Base-by-base conservation (phyloP, 2,888 invertebrate species). In the Caenorhabditis macrosperma region DNA sequence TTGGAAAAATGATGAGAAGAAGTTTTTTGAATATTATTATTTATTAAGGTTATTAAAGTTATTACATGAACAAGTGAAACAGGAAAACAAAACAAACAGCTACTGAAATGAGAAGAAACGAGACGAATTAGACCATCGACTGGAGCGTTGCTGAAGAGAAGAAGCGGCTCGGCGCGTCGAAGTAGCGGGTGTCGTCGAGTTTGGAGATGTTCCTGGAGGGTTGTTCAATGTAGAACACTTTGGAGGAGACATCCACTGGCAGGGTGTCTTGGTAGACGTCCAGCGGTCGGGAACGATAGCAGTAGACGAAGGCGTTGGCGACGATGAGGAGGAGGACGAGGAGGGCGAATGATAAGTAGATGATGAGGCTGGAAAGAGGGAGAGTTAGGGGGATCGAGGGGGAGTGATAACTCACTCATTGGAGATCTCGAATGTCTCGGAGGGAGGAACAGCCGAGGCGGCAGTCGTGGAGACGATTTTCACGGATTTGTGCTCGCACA, bases 331-430 rank as follows among this genome's bases (percentile, higher is more conserved):
- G 38, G 4, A 60, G 5, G 38, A 69, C 50, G 20, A 69, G 12
- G 15, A 41, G 15, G 26, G 20, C 20, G 5, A 69, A 41, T 4
- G 41, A 50, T 4, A 17, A 5, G 52, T 60, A 69, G 69, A 69
- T 52, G 50, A 69, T 41, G 7, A 24, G 1, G 38, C 69, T 69
- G 69, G 38, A 68, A 68, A 57, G 26, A 2, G 22, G n/a, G n/a
- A n/a, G n/a, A n/a, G 15, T n/a, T n/a, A 57, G 15, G 44, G 50
- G 6, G 20, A 30, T 4, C 46, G 7, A 28, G 26, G 6, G 7
- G 50, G 12, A 12, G n/a, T n/a, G n/a, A 9, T 17, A 69, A 69
- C 69, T 69, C 60, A 69, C 69, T 69, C 30, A 26, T 69, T 22
- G 15, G 35, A 28, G 9, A 69, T 35, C 24, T 55, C 2, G 33